Percentiles rank a stretch among this genome's conserved stretches.
Conservation (phyloP, 2,888 invertebrate genomes). For the Hyppa rectilinea region DNA sequence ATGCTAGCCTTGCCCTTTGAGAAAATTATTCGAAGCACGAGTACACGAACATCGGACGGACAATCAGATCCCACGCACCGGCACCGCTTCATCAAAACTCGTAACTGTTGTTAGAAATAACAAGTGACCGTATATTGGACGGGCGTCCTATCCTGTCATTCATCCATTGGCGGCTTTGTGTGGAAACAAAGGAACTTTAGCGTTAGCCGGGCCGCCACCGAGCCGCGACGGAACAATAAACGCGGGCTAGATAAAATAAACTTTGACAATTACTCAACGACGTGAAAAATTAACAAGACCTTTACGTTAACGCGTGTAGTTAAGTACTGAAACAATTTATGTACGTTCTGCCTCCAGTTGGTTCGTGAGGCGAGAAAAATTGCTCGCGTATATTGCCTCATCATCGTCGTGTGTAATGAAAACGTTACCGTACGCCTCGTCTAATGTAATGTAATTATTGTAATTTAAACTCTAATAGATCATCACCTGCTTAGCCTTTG, state of each 20-base stretch:
- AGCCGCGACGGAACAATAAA: conserved; percentile 55
- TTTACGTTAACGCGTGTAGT: conserved; percentile 50
- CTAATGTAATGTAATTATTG: conserved; percentile 7
- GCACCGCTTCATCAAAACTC: conserved; percentile 44
- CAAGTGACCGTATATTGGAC: conserved; percentile 50
- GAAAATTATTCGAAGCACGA: conserved; percentile 31
- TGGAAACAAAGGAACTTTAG: conserved; percentile 60
- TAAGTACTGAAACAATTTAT: conserved; percentile 55
- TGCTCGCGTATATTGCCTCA: conserved; percentile 20
- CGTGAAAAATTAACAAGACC: conserved; percentile 65
- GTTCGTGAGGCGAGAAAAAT: conserved; percentile 32
- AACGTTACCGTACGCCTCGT: neutral
- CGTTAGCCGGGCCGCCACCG: conserved; percentile 39
- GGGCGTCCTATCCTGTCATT: conserved; percentile 46
- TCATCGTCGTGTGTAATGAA: conserved; percentile 41
- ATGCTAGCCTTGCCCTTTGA: conserved; percentile 40
- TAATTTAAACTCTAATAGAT: neutral
- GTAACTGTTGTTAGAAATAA: conserved; percentile 54
- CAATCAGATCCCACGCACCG: conserved; percentile 6
- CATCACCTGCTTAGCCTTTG: no score
- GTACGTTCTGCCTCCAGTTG: conserved; percentile 37
- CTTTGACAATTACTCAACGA: conserved; percentile 63
- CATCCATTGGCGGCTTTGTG: conserved; percentile 57
- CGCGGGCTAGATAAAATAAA: conserved; percentile 61
- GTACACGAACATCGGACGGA: conserved; percentile 11